Conservation (phyloP, 2,113 vertebrate genomes). For the Dromaius novaehollandiae region DNA sequence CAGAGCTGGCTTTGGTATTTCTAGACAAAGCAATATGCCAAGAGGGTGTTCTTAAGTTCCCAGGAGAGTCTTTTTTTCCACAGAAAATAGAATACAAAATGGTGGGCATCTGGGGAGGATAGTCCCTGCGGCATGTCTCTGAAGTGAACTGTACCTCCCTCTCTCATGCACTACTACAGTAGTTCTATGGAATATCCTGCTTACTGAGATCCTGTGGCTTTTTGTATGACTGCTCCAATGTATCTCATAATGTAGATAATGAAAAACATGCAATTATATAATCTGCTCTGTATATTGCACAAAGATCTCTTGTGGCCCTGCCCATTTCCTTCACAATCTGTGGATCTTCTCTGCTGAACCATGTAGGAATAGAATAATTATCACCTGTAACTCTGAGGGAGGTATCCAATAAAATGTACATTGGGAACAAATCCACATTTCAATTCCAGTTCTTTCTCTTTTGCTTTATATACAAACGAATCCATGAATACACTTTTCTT, state of each 20-base stretch:
- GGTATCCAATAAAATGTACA: background rate
- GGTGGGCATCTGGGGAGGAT: conserved; percentile 20
- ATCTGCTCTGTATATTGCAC: background rate
- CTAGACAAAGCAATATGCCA: conserved; percentile 29
- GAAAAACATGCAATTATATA: background rate
- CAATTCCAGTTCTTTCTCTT: background rate
- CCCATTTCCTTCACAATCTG: background rate
- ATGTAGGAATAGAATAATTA: background rate
- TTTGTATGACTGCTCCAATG: background rate
- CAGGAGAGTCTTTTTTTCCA: background rate
- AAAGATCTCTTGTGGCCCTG: background rate
- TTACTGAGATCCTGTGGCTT: background rate
- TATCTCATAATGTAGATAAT: background rate
- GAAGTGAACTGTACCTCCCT: background rate
- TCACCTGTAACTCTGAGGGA: background rate
- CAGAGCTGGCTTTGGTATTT: conserved; percentile 43
- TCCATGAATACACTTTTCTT: accelerated
- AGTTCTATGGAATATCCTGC: background rate
- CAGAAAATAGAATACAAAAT: conserved; percentile 12
- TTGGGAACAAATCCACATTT: background rate
- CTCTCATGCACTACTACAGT: background rate
- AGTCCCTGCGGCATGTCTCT: background rate
- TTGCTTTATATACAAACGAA: background rate
- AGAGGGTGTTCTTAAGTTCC: conserved; percentile 22
- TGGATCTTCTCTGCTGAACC: background rate